Base-by-base conservation (phyloP, 2,113 vertebrate genomes). In the Ageneiosus marmoratus region DNA sequence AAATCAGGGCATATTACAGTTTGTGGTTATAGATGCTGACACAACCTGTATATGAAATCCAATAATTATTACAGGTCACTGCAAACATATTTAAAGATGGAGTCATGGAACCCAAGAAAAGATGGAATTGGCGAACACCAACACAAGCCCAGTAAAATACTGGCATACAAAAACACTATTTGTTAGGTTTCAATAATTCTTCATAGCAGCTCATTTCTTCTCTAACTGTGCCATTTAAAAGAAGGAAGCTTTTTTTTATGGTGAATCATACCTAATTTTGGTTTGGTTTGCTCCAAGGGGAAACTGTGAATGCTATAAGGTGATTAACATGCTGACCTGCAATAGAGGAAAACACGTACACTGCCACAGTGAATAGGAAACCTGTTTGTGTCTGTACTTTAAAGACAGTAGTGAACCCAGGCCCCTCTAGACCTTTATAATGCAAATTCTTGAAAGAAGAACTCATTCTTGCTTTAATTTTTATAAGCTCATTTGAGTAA, bases 211-310 rank as follows among this genome's bases (percentile, higher is more conserved):
- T 82, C 37, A 73, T 88, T 87, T 85, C 78, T 83, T 32, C 77
- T 81, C 77, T 81, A 83, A 81, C 77, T 69, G 62, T 56, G 32
- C 24, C 55, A 74, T 80, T 83, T 80, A 74, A 80, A 79, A 80
- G 63, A 73, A 84, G 78, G 69, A 78, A 67, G 46, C 65, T 83
- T 80, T 84, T 79, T 75, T 32, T 69, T 50, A 77, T 46, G 27
- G 70, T 88, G 87, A 88, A 84, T 88, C 87, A 87, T 84, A 81
- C 75, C 75, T 80, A 89, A 84, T 82, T 89, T 72, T 84, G 84
- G 82, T 80, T 88, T 85, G 77, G 79, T 84, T 76, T 84, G 55
- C 74, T 41, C n/a, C 74, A 15, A 18, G n/a, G 41, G 84, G 86
- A 88, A 89, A 89, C 84, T 84, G 70, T 88, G 84, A 88, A 86